Conservation (phyloP, 2,113 vertebrate genomes). For the Sebastes schlegelii region DNA sequence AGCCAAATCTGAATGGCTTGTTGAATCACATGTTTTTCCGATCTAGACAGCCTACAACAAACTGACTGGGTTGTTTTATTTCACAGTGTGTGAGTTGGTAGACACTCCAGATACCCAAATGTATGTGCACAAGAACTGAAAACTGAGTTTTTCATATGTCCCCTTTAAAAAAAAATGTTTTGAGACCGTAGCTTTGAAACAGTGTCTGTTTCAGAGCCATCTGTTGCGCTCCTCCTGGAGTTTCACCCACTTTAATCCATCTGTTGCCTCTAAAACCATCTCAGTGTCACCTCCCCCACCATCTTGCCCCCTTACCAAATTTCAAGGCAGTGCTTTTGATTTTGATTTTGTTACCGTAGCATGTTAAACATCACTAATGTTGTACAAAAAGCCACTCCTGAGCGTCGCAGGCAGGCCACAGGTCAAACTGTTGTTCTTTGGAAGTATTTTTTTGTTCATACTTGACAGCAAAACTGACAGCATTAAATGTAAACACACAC, state of each 20-base stretch:
- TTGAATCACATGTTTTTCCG: too few species aligned
- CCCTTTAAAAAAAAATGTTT: too few species aligned
- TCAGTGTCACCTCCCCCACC: constrained; percentile 40
- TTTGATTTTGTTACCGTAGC: constrained; percentile 35
- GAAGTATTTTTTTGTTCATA: neutral
- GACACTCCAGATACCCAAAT: too few species aligned
- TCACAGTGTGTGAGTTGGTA: too few species aligned
- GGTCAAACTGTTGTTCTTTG: constrained; percentile 8
- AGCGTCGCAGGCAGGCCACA: constrained; percentile 1
- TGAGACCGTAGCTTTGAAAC: too few species aligned
- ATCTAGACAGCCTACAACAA: too few species aligned
- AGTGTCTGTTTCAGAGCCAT: constrained; percentile 73
- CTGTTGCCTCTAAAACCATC: constrained; percentile 62
- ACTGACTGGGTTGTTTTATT: too few species aligned
- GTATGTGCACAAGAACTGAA: too few species aligned
- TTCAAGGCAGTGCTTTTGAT: constrained; percentile 40
- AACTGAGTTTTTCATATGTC: too few species aligned
- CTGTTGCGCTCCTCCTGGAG: constrained; percentile 62
- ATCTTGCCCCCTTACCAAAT: constrained; percentile 38
- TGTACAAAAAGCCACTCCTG: neutral
- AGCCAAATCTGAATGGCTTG: too few species aligned
- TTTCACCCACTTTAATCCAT: constrained; percentile 69
- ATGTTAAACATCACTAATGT: constrained; percentile 25
- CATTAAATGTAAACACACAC: constrained; percentile 60
- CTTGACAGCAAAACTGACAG: constrained; percentile 2